Conservation (phyloP, 2,888 invertebrate species). For the Lottia gigantea region DNA sequence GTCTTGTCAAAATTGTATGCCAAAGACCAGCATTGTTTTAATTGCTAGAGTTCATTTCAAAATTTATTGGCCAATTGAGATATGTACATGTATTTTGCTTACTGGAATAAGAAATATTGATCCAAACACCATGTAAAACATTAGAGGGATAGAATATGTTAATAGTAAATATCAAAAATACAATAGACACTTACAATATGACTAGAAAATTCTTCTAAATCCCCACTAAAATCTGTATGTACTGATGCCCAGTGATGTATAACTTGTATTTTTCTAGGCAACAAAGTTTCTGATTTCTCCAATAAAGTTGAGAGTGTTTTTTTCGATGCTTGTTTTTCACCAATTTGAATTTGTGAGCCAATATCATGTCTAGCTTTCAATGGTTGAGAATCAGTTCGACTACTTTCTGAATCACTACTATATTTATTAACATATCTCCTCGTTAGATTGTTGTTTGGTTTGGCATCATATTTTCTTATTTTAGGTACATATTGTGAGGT, state of each 20-base stretch:
- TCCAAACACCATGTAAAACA: no score
- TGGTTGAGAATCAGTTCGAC: neutral
- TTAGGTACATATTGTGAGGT: neutral
- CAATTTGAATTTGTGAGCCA: neutral
- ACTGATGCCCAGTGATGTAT: slow-evolving; percentile 61
- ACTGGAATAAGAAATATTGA: no score
- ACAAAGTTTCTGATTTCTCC: neutral
- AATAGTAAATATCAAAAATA: neutral
- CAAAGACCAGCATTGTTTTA: no score
- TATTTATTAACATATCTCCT: neutral
- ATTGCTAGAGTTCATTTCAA: no score
- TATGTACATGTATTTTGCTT: no score
- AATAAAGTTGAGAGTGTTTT: neutral
- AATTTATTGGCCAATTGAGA: no score
- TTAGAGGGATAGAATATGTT: no score
- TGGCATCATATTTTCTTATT: neutral
- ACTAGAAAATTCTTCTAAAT: slow-evolving; percentile 53
- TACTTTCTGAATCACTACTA: slow-evolving; percentile 1
- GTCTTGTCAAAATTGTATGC: no score
- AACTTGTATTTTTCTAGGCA: slow-evolving; percentile 43
- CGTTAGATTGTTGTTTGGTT: neutral
- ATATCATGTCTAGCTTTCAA: neutral
- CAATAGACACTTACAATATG: slow-evolving; percentile 50
- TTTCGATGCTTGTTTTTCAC: neutral
- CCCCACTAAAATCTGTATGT: slow-evolving; percentile 49